Percentiles rank a stretch among this genome's conserved stretches.
Evolutionary conservation across 2,113 vertebrate species (phyloP).

Genomic region (Macrotus californicus): DNA sequence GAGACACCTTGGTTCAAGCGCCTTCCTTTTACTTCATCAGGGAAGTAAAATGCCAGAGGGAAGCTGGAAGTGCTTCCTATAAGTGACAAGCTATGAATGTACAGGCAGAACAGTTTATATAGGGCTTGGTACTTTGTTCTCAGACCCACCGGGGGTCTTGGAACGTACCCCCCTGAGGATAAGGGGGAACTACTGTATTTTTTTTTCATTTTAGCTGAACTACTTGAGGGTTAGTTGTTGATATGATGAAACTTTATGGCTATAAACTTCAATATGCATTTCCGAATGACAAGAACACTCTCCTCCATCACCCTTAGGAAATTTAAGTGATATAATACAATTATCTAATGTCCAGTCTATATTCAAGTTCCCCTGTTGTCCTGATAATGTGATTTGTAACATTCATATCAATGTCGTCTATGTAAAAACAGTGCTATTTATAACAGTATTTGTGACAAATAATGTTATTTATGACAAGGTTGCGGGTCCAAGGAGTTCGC

Average conservation of each 20-base stretch:
- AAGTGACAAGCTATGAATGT: not conserved
- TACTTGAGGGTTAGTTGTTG: not conserved
- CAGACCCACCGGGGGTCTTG: not conserved
- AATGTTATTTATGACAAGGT: slow-evolving; percentile 24
- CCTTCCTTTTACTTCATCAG: not conserved
- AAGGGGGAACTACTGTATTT: not conserved
- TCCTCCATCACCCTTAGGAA: not conserved
- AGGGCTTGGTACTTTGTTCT: not conserved
- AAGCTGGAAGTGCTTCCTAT: not conserved
- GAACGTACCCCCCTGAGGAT: not conserved
- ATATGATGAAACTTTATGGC: not conserved
- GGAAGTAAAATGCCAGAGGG: not conserved
- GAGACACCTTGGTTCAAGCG: not conserved
- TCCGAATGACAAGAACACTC: not conserved
- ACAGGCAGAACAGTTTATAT: not conserved
- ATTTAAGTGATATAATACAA: not conserved
- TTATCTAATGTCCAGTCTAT: not conserved
- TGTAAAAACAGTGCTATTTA: no score
- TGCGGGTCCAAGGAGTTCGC: not conserved
- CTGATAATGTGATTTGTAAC: not conserved
- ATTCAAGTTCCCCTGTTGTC: not conserved
- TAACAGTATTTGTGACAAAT: not conserved
- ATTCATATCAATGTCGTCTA: no score
- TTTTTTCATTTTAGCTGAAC: not conserved
- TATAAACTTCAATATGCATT: not conserved